Evolutionary conservation across 2,888 invertebrate genomes (phyloP), one percentile per base, ranked within the genome.

Genomic region (Archips xylosteana): DNA sequence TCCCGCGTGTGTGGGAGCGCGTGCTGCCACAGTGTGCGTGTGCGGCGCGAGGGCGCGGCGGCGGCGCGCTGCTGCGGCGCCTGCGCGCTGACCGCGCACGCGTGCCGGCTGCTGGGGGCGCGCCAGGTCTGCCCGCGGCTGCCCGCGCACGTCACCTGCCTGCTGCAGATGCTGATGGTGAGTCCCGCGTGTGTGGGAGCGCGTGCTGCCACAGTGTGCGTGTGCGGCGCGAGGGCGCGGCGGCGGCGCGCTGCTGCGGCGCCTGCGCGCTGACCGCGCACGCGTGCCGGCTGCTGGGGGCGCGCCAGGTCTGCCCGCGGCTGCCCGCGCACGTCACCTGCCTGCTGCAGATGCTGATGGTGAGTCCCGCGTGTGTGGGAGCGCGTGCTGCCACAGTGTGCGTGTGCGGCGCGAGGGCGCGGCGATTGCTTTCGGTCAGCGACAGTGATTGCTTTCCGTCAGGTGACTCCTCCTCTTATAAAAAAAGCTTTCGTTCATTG

Each of bases 201-300:
- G 98, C 86, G 97, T 98, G 70, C 95, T 99, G 59, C 97, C 86
- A 97, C 98, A 81, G 95, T 99, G 79, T 96, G 97, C 82, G 97
- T 98, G 82, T 98, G 98, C 96, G 98, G 73, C 96, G 97, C 64
- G 99, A 99, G 92, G 98, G 98, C 74, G 97, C 97, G 69, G 98
- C 97, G 23, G 96, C 96, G 83, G 98, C 98, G 39, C 96, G 99
- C 77, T 98, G 98, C 83, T 97, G 98, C 78, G 98, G 98, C 49
- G 95, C 99, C 2, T 97, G 98, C 72, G 97, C 98, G 66, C 95
- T 99, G 69, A 97, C 98, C 1, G 95, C 95, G 80, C 92, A 93
- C 87, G 86, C 87, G 67, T 82, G 85, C 74, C 90, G 92, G 79
- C 76, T 86, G 81, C 89, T 94, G n/a, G 92, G 90, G 75, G 75